phyloP scores from a whole-genome alignment of 2,888 invertebrate genomes.

The Monoplex corrugatus region DNA sequence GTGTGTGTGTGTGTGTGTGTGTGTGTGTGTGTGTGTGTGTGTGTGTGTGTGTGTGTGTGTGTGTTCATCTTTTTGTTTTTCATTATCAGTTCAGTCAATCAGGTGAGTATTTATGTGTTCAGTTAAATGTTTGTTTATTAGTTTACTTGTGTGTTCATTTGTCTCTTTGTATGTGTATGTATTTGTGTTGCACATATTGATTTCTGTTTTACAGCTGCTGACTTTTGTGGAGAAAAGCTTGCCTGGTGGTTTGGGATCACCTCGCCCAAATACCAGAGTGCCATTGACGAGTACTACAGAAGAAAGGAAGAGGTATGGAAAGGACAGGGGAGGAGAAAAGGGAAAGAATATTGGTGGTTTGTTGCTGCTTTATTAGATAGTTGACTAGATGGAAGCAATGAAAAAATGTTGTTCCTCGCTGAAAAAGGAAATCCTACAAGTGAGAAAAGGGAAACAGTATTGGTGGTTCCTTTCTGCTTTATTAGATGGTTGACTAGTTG shows the following conservation, averaged over 20 bases:
- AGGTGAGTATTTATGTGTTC: neutral
- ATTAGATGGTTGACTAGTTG: too few relatives aligned
- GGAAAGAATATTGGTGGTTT: too few relatives aligned
- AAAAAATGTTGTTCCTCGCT: too few relatives aligned
- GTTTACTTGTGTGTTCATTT: neutral
- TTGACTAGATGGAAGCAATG: too few relatives aligned
- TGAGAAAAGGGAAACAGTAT: too few relatives aligned
- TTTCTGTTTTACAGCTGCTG: constrained; percentile 81
- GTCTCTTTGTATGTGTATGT: neutral
- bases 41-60: constrained; percentile 9
- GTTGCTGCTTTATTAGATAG: neutral
- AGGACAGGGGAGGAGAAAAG: too few relatives aligned
- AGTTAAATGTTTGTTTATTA: neutral
- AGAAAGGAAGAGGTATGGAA: constrained; percentile 85
- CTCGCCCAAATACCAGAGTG: constrained; percentile 93
- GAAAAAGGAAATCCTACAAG: too few relatives aligned
- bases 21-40: neutral
- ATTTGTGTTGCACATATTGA: too few relatives aligned
- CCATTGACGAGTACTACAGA: constrained; percentile 90
- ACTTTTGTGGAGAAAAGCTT: constrained; percentile 90
- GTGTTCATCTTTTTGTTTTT: neutral
- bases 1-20: neutral
- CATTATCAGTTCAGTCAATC: neutral
- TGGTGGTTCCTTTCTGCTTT: too few relatives aligned
- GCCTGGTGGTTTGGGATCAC: constrained; percentile 93